Evolutionary conservation across 2,797 vertebrate genomes (phyloP).

Genomic region (Valencia hispanica): DNA sequence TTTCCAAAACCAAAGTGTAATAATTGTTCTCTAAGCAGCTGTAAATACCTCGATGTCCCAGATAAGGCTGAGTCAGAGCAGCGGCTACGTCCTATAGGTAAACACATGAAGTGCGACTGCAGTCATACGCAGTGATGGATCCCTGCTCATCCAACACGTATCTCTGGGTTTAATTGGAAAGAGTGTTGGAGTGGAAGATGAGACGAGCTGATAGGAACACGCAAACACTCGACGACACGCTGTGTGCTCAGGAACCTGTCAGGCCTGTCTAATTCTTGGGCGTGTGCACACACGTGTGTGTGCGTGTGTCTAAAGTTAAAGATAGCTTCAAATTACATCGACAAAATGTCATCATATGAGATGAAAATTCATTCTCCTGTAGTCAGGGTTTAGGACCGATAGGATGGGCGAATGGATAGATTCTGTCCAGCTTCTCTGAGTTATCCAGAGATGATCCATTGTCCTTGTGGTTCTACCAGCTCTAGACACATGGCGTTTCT

Average conservation of each 20-base stretch:
- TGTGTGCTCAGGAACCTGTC: constrained; percentile 55
- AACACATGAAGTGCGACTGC: not conserved
- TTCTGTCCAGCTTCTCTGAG: too few relatives aligned
- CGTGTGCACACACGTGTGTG: not conserved
- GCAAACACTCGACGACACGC: not conserved
- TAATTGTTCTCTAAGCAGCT: not conserved
- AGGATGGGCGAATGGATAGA: too few relatives aligned
- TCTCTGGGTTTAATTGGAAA: not conserved
- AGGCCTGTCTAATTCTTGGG: constrained; percentile 24
- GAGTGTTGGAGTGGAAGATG: not conserved
- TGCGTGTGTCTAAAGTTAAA: not conserved
- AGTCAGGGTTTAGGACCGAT: too few relatives aligned
- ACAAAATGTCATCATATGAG: not conserved
- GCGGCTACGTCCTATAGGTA: not conserved
- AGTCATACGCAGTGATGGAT: not conserved
- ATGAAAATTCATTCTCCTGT: not conserved
- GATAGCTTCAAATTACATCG: not conserved
- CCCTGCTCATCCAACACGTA: not conserved
- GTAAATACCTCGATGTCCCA: not conserved
- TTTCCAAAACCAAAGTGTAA: not conserved
- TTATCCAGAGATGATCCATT: too few relatives aligned
- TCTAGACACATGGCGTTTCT: too few relatives aligned
- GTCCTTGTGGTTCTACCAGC: too few relatives aligned
- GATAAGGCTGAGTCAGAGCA: not conserved
- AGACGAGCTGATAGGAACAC: not conserved